Conservation (phyloP, 2,113 vertebrate genomes). For the Alces alces region DNA sequence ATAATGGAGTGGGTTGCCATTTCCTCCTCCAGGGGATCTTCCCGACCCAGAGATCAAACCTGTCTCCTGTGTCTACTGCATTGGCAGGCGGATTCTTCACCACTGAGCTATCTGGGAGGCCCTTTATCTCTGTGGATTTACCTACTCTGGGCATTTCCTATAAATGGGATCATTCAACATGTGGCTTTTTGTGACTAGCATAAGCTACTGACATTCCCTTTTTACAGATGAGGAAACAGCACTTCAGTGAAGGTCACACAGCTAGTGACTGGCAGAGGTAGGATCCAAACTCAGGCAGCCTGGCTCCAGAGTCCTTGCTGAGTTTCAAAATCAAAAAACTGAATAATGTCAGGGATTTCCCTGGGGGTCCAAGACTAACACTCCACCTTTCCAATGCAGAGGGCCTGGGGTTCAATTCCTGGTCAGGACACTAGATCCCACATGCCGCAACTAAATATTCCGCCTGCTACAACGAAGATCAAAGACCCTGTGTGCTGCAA, state of each 20-base stretch:
- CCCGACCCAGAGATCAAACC: background rate
- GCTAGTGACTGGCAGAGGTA: background rate
- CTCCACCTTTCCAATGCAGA: background rate
- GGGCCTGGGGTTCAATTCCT: fast-evolving
- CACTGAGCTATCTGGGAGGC: background rate
- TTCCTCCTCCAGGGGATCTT: background rate
- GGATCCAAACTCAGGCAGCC: background rate
- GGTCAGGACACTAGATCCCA: background rate
- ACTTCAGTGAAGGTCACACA: background rate
- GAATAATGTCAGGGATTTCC: background rate
- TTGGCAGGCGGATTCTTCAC: background rate
- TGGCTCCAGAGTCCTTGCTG: background rate
- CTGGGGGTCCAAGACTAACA: background rate
- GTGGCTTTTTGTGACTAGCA: background rate
- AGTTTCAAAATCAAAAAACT: background rate
- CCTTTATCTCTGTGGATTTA: background rate
- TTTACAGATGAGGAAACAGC: background rate
- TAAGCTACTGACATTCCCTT: background rate
- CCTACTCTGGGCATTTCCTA: background rate
- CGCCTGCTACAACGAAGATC: background rate
- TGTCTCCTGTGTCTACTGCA: background rate
- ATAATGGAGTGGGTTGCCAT: background rate
- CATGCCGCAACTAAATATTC: background rate
- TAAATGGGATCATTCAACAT: background rate
- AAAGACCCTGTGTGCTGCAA: background rate